Base-by-base conservation (phyloP, 2,113 vertebrate species). In the Amblyopsis rosae region DNA sequence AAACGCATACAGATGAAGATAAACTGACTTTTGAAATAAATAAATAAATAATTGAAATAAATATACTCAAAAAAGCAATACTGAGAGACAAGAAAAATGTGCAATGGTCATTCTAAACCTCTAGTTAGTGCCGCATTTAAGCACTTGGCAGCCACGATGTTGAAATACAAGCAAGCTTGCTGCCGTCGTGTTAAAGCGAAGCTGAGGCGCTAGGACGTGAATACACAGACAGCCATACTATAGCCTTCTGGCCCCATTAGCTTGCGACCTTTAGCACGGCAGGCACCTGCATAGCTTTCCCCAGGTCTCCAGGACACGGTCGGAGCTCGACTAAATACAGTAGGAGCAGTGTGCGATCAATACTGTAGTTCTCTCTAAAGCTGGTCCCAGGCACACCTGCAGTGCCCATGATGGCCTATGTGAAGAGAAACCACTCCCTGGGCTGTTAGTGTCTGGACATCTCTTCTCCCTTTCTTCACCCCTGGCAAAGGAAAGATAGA, bases 401-500 rank as follows among this genome's bases (percentile, higher is more conserved):
- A 72, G 75, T 78, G 86, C 84, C 82, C 47, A 16, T 55, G 81
- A 77, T 90, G 87, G 85, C 87, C 86, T 86, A 81, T 73, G 82
- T 86, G 87, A 88, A 89, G 86, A 86, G 76, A 80, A 89, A 86
- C 79, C 80, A 77, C 77, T 82, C 88, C 77, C 71, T 70, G 49
- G 82, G 72, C 81, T 86, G 79, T 77, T 79, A 65, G 63, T 72
- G 74, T 75, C 86, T 77, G 75, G 77, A 59, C 10, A 69, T 68
- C 53, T 47, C 10, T 54, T 49, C 54, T 19, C 45, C 47, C 15
- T 47, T 12, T 17, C 13, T 48, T 17, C 70, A 70, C 13, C 53
- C 59, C 8, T 57, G 72, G 63, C 62, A 33, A 63, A 65, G 62
- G 64, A 86, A 26, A 85, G 84, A 89, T 80, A 79, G 86, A 90